Evolutionary conservation across 2,797 vertebrate genomes (phyloP).

Genomic region (Acanthopagrus latus): DNA sequence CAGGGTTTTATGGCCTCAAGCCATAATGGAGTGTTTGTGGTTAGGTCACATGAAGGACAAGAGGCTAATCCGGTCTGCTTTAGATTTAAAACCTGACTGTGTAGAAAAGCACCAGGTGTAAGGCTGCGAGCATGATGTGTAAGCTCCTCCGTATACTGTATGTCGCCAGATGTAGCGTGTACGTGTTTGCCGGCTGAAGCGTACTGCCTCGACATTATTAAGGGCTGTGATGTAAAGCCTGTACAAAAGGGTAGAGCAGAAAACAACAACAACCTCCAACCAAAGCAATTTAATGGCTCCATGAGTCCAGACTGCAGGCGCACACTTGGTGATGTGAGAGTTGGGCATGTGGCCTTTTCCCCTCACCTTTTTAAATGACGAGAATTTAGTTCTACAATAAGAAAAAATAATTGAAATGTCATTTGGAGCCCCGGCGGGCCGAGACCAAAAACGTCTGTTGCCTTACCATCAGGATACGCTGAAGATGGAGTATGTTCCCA

Average conservation of each 20-base stretch:
- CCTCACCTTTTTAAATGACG: neutral
- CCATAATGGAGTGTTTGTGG: constrained; percentile 70
- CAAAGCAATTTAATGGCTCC: constrained; percentile 61
- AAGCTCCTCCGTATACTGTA: constrained; percentile 30
- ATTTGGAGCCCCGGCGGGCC: neutral
- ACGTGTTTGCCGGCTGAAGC: constrained; percentile 45
- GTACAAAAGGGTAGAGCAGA: constrained; percentile 22
- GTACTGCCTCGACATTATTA: constrained; percentile 61
- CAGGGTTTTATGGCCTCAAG: constrained; percentile 61
- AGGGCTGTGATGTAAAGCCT: constrained; percentile 53
- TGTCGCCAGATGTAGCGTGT: constrained; percentile 28
- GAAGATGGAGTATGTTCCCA: too few species aligned
- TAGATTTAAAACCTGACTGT: constrained; percentile 63
- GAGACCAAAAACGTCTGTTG: neutral
- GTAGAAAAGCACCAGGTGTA: constrained; percentile 44
- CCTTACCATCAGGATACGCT: neutral
- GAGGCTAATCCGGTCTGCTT: constrained; percentile 64
- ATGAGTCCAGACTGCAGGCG: constrained; percentile 31
- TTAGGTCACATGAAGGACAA: constrained; percentile 77
- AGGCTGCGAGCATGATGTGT: constrained; percentile 47
- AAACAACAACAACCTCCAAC: constrained; percentile 33
- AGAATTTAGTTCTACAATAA: neutral
- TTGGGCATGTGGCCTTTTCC: neutral
- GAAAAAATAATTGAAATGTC: neutral
- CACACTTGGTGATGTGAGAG: constrained; percentile 33